Conservation (phyloP, 2,888 invertebrate genomes). For the Adela reaumurella region DNA sequence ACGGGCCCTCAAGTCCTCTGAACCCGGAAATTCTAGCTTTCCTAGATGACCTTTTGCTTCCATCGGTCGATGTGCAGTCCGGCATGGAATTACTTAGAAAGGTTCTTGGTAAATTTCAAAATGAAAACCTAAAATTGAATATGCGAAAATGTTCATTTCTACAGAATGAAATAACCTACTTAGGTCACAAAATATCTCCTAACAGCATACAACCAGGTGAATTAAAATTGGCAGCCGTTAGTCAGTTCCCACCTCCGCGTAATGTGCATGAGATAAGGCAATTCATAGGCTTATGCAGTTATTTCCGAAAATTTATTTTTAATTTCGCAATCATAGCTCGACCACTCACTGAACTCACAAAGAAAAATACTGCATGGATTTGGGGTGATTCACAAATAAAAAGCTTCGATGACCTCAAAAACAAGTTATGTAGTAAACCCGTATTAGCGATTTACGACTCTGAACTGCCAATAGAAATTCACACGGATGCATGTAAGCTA, state of each 20-base stretch:
- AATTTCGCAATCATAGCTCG: conserved; percentile 16
- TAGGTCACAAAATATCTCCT: conserved; percentile 15
- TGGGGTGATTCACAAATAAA: conserved; percentile 2
- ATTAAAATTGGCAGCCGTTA: conserved; percentile 3
- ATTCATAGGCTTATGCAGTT: conserved; percentile 17
- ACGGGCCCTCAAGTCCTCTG: too few relatives aligned
- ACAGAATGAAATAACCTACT: conserved; percentile 11
- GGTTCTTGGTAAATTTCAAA: conserved; percentile 7
- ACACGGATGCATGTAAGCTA: too few relatives aligned
- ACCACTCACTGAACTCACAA: conserved; percentile 14
- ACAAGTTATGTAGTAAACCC: conserved; percentile 1
- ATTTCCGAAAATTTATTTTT: conserved; percentile 18
- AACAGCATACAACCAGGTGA: conserved; percentile 14
- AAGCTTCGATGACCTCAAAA: not conserved
- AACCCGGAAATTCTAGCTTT: conserved; percentile 5
- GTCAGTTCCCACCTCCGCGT: conserved; percentile 12
- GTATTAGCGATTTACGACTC: conserved; percentile 16
- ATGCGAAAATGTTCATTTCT: conserved; percentile 13
- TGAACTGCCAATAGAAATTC: conserved; percentile 17
- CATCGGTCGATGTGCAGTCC: conserved; percentile 5
- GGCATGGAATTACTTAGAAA: conserved; percentile 9
- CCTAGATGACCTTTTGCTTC: conserved; percentile 12
- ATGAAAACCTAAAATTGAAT: conserved; percentile 14
- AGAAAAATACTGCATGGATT: conserved; percentile 12
- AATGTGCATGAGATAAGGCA: conserved; percentile 16